Evolutionary conservation across 2,888 invertebrate genomes (phyloP), one percentile per base, ranked within the genome.

Genomic region (Callimorpha dominula): DNA sequence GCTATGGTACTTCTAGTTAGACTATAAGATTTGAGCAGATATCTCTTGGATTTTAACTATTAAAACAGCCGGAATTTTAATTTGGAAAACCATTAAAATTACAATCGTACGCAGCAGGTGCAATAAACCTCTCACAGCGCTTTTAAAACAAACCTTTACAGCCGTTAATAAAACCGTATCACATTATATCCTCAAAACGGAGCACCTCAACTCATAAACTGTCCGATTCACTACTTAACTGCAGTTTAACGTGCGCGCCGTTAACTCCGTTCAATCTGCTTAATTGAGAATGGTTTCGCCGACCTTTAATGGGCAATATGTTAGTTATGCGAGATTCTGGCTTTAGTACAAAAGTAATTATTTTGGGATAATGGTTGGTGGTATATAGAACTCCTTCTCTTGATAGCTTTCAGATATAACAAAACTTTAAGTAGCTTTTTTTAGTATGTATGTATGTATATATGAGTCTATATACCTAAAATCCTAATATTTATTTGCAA

Each of bases 181-280:
- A 77, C 83, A 84, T 84, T 84, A 84, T 82, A 80, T 78, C 82
- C 84, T 84, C 82, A 78, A 91, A 91, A 90, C 90, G 89, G 87
- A 80, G 86, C 88, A 90, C 90, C 90, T 91, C 90, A 80, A 81
- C 87, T 91, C 86, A 88, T 94, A 93, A 94, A 94, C 91, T 92
- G 92, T 92, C 94, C 93, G 90, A 92, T 93, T 91, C 92, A 89
- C 91, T 92, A 91, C 93, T 93, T 93, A 93, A 93, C 90, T 90
- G 89, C 83, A 89, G 91, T 91, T 93, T 93, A 93, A 92, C 90
- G 89, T 87, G 81, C 83, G 81, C 81, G 90, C 90, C 92, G 91
- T 91, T 91, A 92, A 93, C 93, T 91, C 88, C 81, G 88, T 90
- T 92, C 94, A 94, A 94, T 94, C 94, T 93, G 94, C 93, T 94